phyloP scores from a whole-genome alignment of 2,113 vertebrate species.

The Sinocyclocheilus grahami region DNA sequence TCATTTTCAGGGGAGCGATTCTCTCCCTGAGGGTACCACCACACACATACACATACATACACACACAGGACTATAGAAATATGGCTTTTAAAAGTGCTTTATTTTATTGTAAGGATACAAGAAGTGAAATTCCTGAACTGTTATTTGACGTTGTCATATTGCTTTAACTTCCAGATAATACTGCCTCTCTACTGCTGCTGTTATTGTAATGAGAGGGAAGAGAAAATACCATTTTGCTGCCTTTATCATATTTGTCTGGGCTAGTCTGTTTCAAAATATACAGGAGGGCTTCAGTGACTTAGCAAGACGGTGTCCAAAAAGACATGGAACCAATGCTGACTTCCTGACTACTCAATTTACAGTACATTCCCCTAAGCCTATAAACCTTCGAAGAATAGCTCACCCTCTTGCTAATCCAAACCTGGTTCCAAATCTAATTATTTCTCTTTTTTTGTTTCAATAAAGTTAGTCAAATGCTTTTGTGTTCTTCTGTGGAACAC shows the following conservation, averaged over 20 bases:
- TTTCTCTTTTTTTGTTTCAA: neutral
- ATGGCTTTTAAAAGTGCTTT: conserved; percentile 23
- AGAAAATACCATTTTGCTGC: neutral
- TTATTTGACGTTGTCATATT: conserved; percentile 44
- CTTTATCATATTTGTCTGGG: neutral
- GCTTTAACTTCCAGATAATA: conserved; percentile 1
- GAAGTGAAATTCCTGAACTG: conserved; percentile 34
- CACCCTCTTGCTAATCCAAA: neutral
- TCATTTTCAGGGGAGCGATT: conserved; percentile 57
- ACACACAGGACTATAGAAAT: conserved; percentile 44
- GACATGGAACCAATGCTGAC: neutral
- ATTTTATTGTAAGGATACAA: conserved; percentile 46
- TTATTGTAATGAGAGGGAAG: conserved; percentile 8
- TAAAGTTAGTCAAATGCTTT: neutral
- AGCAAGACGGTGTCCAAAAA: neutral
- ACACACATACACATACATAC: conserved; percentile 46
- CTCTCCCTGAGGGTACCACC: conserved; percentile 52
- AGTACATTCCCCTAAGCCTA: neutral
- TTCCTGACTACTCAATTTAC: neutral
- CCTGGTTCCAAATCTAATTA: neutral
- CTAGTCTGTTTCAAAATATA: conserved; percentile 11
- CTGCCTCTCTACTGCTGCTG: neutral
- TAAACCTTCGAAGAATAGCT: neutral
- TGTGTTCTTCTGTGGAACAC: neutral
- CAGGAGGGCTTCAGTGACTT: neutral